A percentile compares a stretch with the other conserved stretches of the same genome.
These are phyloP conservation scores for Melanotaenia parkinsoni DNA, from an alignment of 2,797 vertebrate genomes.

Conservation along the genomic window DNA sequence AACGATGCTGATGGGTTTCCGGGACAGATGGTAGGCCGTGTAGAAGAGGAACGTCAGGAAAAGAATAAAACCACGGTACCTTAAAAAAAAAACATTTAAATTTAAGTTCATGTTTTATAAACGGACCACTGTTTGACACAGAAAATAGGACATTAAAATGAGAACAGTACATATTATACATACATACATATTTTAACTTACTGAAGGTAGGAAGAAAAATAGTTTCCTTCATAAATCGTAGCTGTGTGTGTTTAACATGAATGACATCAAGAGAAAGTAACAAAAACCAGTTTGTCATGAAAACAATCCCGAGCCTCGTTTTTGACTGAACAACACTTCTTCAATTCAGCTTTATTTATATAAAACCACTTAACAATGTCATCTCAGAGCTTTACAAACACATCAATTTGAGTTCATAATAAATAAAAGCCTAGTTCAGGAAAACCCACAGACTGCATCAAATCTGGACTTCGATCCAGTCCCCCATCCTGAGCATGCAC, in stretches of 20 bases:
- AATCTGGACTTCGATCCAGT: too few relatives aligned
- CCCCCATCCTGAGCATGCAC: too few relatives aligned
- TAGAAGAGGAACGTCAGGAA: slow-evolving; percentile 95
- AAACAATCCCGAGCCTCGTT: background rate
- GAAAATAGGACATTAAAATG: background rate
- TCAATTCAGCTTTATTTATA: too few relatives aligned
- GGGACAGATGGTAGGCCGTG: slow-evolving; percentile 93
- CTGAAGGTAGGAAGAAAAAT: background rate
- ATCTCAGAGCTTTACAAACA: too few relatives aligned
- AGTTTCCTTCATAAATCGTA: background rate
- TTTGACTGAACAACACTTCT: background rate
- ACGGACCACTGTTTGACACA: background rate
- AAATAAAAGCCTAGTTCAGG: too few relatives aligned
- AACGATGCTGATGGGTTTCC: slow-evolving; percentile 97
- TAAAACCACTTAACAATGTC: too few relatives aligned
- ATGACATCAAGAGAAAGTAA: background rate
- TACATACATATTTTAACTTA: background rate
- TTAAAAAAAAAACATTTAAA: slow-evolving; percentile 53
- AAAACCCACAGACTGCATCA: too few relatives aligned
- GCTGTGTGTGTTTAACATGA: background rate
- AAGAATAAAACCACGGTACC: slow-evolving; percentile 91
- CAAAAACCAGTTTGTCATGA: background rate
- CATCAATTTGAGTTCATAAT: too few relatives aligned
- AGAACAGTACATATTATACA: background rate
- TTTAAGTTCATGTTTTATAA: background rate